Evolutionary conservation across 2,888 invertebrate genomes (phyloP).

Genomic region (Amblyteles armatorius): DNA sequence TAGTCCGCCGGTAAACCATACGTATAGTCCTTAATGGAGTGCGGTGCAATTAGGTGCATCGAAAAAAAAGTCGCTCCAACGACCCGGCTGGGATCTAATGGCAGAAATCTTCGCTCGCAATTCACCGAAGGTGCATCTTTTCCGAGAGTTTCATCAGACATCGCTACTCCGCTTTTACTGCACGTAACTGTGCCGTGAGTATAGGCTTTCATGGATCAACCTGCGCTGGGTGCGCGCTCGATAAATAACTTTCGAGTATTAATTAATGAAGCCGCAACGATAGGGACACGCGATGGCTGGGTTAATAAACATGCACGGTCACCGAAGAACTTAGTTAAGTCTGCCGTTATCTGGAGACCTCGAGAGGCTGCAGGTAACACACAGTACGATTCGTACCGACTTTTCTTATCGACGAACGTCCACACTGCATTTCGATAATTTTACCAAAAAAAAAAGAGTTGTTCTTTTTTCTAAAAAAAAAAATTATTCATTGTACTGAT

Average conservation of each 20-base stretch:
- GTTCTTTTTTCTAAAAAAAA: too few species aligned
- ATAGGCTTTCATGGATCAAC: background rate
- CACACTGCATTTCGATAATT: background rate
- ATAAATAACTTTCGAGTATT: slow-evolving; percentile 47
- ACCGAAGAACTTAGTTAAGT: background rate
- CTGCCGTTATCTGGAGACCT: background rate
- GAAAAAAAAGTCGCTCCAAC: background rate
- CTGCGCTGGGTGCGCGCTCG: background rate
- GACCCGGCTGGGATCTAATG: slow-evolving; percentile 8
- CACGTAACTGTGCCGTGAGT: slow-evolving; percentile 22
- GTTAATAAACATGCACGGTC: slow-evolving; percentile 15
- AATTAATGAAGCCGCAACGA: slow-evolving; percentile 55
- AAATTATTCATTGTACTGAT: too few species aligned
- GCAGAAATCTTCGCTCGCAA: slow-evolving; percentile 26
- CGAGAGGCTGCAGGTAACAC: background rate
- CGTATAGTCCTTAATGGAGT: slow-evolving; percentile 40
- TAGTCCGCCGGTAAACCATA: slow-evolving; percentile 13
- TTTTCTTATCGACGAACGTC: background rate
- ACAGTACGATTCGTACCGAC: background rate
- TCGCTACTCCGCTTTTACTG: slow-evolving; percentile 39
- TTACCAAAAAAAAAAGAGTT: background rate
- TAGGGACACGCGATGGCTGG: background rate
- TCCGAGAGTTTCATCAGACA: slow-evolving; percentile 53
- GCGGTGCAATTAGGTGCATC: slow-evolving; percentile 43
- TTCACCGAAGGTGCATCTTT: slow-evolving; percentile 47